Conservation (phyloP, 1,140 invertebrate species). For the Drosophila carrolli region DNA sequence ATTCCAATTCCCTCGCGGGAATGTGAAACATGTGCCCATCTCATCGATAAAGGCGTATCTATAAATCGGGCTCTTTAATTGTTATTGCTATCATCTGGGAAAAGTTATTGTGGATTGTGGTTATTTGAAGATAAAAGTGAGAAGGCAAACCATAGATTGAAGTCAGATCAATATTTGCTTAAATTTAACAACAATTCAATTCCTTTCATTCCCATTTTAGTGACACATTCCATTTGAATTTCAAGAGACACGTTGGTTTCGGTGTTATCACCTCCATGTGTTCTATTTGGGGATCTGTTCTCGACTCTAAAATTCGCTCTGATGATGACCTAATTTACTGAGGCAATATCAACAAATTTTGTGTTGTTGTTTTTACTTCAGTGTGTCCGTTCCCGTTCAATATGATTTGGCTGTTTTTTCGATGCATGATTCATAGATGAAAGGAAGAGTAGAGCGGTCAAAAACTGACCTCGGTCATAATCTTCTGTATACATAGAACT, state of each 20-base stretch:
- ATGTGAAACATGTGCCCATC: slow-evolving; percentile 49
- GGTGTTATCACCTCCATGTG: slow-evolving; percentile 27
- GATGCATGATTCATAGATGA: slow-evolving; percentile 50
- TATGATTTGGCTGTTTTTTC: slow-evolving; percentile 23
- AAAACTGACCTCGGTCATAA: slow-evolving; percentile 73
- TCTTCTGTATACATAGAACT: slow-evolving; percentile 15
- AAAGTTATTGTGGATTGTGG: slow-evolving; percentile 1
- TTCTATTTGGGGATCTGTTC: slow-evolving; percentile 40
- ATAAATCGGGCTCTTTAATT: slow-evolving; percentile 27
- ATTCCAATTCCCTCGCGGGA: slow-evolving; percentile 17
- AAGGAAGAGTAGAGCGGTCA: slow-evolving; percentile 1
- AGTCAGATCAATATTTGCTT: slow-evolving; percentile 17
- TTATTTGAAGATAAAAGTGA: not conserved
- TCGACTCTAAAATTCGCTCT: slow-evolving; percentile 43
- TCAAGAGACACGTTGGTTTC: slow-evolving; percentile 11
- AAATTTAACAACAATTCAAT: slow-evolving; percentile 16
- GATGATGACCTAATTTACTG: slow-evolving; percentile 70
- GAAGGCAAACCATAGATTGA: not conserved
- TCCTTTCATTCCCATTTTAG: slow-evolving; percentile 24
- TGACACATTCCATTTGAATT: slow-evolving; percentile 27
- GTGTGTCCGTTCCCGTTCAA: slow-evolving; percentile 22
- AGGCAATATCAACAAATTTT: slow-evolving; percentile 20
- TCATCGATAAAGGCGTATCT: slow-evolving; percentile 31
- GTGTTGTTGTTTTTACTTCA: slow-evolving; percentile 30
- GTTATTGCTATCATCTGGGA: slow-evolving; percentile 32